A percentile compares a stretch with the other conserved stretches of the same genome.
phyloP scores from a whole-genome alignment of 2,888 invertebrate species.

The Nipponacmea schrenckii region DNA sequence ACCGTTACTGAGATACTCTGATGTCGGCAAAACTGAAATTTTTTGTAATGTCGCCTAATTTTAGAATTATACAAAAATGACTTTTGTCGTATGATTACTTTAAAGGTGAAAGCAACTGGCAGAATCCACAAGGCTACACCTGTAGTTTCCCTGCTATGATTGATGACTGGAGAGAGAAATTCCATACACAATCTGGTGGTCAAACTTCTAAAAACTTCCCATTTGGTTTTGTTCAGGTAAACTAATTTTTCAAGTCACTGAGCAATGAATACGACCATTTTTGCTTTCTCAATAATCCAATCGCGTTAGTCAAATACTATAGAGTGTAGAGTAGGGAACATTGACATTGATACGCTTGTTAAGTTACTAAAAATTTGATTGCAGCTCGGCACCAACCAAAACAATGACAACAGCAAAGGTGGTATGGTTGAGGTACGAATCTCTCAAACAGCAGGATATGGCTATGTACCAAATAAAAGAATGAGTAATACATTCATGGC shows the following conservation, averaged over 20 bases:
- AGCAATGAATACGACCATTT: not conserved
- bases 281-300: no score
- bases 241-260: not conserved
- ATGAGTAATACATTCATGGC: slow-evolving; percentile 37
- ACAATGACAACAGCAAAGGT: no score
- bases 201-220: slow-evolving; percentile 50
- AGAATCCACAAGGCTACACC: slow-evolving; percentile 40
- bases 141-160: slow-evolving; percentile 62
- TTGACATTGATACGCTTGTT: no score
- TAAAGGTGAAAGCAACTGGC: not conserved
- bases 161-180: slow-evolving; percentile 54
- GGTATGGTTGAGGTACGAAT: not conserved
- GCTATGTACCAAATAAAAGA: slow-evolving; percentile 34
- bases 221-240: slow-evolving; percentile 63
- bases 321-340: no score
- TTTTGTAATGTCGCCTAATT: no score
- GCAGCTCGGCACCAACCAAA: no score
- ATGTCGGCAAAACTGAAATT: no score
- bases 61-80: no score
- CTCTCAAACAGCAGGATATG: slow-evolving; percentile 34
- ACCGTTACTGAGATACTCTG: no score
- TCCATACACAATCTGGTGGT: slow-evolving; percentile 36
- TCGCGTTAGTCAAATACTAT: no score
- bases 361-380: no score
- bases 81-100: not conserved